Evolutionary conservation across 2,888 invertebrate species (phyloP), one percentile per base, ranked within the genome.

Genomic region (Pardosa pseudoannulata): DNA sequence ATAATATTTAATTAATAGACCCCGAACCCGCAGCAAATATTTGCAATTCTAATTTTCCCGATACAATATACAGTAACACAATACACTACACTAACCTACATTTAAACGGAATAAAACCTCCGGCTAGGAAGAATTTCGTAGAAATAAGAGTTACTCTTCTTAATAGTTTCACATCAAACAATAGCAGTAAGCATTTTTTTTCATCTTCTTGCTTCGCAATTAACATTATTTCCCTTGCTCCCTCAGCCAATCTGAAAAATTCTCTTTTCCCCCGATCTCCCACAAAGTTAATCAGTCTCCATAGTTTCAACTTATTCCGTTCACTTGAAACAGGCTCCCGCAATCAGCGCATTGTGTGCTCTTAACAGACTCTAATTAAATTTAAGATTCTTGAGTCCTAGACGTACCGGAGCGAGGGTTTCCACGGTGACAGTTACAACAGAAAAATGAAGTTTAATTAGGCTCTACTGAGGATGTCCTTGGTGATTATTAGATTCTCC

Each of bases 321-420:
- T 36, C 9, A n/a, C 36, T 5, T 36, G 9, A 36, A 9, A 36
- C 9, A 36, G 36, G 9, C 5, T 9, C 36, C 36, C 16, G 11
- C n/a, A 46, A 46, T 46, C 46, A 46, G 7, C 46, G 46, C 46
- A 2, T 46, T 16, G n/a, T 46, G 11, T 46, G 2, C 46, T 36
- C 36, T n/a, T n/a, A n/a, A 36, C n/a, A 46, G 46, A 46, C 36
- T 16, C 46, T 46, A 46, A 46, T 46, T 46, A 46, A 46, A 46
- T 46, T 46, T 2, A 46, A 46, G n/a, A 11, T 46, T 46, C 46
- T 46, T 16, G 46, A 46, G 13, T 46, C 16, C 46, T 16, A 6
- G n/a, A 16, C 13, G 13, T 16, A 2, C n/a, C n/a, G 9, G 16
- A 9, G 46, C 11, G 46, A 7, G 36, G 11, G 16, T 9, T 16